phyloP scores from a whole-genome alignment of 2,888 invertebrate genomes.

The Suillia variegata region DNA sequence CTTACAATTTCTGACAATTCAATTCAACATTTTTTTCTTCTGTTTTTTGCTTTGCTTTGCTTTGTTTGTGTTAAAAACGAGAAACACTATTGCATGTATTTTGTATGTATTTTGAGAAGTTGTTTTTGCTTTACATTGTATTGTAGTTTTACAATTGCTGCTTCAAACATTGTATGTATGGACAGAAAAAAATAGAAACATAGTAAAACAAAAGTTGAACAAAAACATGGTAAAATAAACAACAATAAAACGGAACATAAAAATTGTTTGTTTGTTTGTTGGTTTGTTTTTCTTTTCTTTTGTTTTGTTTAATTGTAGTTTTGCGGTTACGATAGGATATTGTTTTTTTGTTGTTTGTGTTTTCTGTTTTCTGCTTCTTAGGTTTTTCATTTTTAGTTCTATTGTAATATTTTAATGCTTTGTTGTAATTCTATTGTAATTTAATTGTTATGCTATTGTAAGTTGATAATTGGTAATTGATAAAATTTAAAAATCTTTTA shows the following conservation, averaged over 20 bases:
- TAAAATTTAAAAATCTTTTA: slow-evolving; percentile 4
- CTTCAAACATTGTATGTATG: too few species aligned
- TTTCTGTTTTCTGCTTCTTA: neutral
- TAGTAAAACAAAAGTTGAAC: neutral
- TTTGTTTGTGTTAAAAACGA: slow-evolving; percentile 38
- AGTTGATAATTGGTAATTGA: slow-evolving; percentile 11
- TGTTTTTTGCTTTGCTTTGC: too few species aligned
- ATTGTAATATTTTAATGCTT: neutral
- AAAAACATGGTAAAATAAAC: neutral
- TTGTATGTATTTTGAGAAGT: slow-evolving; percentile 5
- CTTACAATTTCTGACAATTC: too few species aligned
- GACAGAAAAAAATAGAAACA: neutral
- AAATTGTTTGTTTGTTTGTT: neutral
- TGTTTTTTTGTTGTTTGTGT: neutral
- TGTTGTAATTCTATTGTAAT: slow-evolving; percentile 22
- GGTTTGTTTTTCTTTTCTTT: neutral
- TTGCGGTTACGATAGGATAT: neutral
- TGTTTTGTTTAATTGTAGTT: too few species aligned
- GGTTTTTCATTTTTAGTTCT: neutral
- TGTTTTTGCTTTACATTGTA: neutral
- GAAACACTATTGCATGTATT: slow-evolving; percentile 35
- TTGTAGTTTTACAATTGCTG: too few species aligned
- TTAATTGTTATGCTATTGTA: slow-evolving; percentile 16
- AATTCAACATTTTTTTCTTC: slow-evolving; percentile 26
- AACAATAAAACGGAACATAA: neutral